These are phyloP conservation scores for Carcharodon carcharias DNA, from an alignment of 2,797 vertebrate species.

Conservation along the genomic window DNA sequence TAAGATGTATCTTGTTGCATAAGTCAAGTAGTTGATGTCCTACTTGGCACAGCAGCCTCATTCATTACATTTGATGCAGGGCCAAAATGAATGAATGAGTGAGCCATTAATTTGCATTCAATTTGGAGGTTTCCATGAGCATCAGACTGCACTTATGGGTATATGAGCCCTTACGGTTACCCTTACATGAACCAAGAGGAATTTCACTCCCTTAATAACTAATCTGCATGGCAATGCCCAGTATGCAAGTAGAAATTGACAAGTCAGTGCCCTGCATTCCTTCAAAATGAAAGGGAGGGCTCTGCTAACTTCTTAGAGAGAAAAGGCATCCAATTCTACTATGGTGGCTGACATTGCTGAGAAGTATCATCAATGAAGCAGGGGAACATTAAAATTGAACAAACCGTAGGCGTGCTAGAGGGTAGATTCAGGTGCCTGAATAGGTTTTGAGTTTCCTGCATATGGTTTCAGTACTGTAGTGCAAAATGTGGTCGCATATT, in stretches of 20 bases:
- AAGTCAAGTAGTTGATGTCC: neutral
- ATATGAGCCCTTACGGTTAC: neutral
- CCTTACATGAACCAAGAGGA: neutral
- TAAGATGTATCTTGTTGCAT: neutral
- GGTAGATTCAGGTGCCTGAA: too few species aligned
- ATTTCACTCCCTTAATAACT: neutral
- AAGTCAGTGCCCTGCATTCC: neutral
- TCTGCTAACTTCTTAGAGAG: neutral
- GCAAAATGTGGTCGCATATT: too few species aligned
- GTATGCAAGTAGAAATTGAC: neutral
- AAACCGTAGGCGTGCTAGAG: too few species aligned
- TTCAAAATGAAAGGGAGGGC: neutral
- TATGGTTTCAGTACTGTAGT: too few species aligned
- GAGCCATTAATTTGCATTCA: neutral
- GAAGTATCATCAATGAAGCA: neutral
- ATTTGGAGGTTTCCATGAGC: neutral
- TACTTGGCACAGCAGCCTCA: neutral
- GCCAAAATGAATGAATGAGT: neutral
- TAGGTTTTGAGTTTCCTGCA: too few species aligned
- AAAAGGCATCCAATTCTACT: neutral
- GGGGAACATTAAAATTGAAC: too few species aligned
- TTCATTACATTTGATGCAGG: neutral
- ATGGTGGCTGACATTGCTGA: neutral
- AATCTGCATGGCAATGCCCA: neutral
- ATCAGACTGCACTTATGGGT: neutral